Evolutionary conservation across 2,797 vertebrate species (phyloP).

Genomic region (Glossophaga mutica): DNA sequence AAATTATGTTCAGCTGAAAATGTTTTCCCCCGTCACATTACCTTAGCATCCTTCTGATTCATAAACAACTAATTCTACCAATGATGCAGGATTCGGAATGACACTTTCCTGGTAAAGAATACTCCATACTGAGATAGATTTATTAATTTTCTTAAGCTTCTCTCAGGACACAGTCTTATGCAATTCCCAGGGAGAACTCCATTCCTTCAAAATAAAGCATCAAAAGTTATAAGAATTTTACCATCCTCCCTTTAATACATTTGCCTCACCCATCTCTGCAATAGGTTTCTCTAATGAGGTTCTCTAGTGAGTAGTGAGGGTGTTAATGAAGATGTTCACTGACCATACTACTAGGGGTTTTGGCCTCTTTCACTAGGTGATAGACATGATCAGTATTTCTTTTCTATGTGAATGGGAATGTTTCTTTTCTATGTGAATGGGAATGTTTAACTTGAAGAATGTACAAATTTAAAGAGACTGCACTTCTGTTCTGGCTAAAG

Average conservation of each 20-base stretch:
- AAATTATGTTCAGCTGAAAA: slow-evolving; percentile 17
- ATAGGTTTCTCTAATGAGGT: not conserved
- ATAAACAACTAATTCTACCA: not conserved
- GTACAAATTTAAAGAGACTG: not conserved
- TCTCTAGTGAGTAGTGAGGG: not conserved
- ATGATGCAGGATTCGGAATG: not conserved
- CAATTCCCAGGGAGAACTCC: not conserved
- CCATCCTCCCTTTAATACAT: not conserved
- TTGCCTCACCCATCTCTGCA: not conserved
- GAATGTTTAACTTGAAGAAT: not conserved
- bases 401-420: not conserved
- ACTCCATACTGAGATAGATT: not conserved
- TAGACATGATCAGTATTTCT: not conserved
- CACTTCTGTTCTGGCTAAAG: not conserved
- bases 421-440: not conserved
- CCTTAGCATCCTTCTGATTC: not conserved
- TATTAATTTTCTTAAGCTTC: not conserved
- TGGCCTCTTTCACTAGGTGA: not conserved
- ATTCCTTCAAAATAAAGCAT: not conserved
- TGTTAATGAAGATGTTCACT: not conserved
- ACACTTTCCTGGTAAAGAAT: not conserved
- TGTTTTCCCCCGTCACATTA: not conserved
- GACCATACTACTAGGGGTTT: not conserved
- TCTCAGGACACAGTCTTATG: not conserved
- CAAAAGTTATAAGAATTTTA: not conserved